These are phyloP conservation scores for Ochropacha duplaris DNA, from an alignment of 2,888 invertebrate species.

Conservation along the genomic window DNA sequence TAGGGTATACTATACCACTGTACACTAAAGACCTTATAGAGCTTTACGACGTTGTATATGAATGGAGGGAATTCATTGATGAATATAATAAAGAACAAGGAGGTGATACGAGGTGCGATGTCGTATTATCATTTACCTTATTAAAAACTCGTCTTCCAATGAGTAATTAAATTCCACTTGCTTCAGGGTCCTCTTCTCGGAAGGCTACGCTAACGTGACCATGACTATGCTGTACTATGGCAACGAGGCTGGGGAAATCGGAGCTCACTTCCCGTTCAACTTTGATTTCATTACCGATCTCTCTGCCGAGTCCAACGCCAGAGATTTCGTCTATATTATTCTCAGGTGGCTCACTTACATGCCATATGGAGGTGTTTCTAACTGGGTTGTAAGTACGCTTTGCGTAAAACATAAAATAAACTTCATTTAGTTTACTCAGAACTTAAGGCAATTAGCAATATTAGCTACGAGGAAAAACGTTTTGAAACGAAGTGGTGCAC, in stretches of 20 bases:
- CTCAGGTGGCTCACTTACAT: slow-evolving; percentile 83
- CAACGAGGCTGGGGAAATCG: slow-evolving; percentile 57
- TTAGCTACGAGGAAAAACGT: no score
- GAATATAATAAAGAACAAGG: slow-evolving; percentile 62
- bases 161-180: neutral
- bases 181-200: slow-evolving; percentile 83
- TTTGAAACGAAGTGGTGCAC: no score
- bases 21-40: slow-evolving; percentile 85
- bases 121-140: neutral
- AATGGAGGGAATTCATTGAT: slow-evolving; percentile 83
- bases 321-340: slow-evolving; percentile 75
- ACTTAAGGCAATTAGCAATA: no score
- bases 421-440: no score
- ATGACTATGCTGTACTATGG: slow-evolving; percentile 85
- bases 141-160: neutral
- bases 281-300: slow-evolving; percentile 83
- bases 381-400: slow-evolving; percentile 84
- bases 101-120: slow-evolving; percentile 63
- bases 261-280: slow-evolving; percentile 86
- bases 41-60: slow-evolving; percentile 79
- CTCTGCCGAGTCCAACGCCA: slow-evolving; percentile 66
- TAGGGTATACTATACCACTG: slow-evolving; percentile 82
- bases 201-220: slow-evolving; percentile 82
- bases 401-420: neutral
- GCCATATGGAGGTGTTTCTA: slow-evolving; percentile 82